Evolutionary conservation across 2,888 invertebrate genomes (phyloP).

Genomic region (Ormyrus thymus): DNA sequence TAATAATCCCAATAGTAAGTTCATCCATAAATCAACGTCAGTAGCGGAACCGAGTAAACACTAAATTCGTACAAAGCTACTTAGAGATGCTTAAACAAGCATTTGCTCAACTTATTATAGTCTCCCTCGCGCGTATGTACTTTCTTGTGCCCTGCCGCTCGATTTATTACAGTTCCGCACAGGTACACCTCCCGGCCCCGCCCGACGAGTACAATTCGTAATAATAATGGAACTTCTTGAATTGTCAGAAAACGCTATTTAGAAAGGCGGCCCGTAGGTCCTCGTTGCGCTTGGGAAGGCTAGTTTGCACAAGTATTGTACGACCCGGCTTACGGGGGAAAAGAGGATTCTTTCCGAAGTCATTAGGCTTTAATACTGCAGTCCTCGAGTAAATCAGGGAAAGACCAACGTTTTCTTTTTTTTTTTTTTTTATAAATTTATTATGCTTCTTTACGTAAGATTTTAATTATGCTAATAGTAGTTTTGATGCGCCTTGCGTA

Average conservation of each 20-base stretch:
- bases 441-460: background rate
- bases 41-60: constrained; percentile 41
- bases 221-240: constrained; percentile 43
- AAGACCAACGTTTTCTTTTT: background rate
- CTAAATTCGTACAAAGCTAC: constrained; percentile 46
- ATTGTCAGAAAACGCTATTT: constrained; percentile 38
- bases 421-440: constrained; percentile 1
- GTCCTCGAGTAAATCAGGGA: constrained; percentile 3
- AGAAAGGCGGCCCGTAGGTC: constrained; percentile 19
- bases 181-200: background rate
- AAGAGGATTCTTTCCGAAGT: background rate
- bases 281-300: constrained; percentile 39
- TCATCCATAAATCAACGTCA: constrained; percentile 39
- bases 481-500: background rate
- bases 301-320: constrained; percentile 45
- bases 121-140: constrained; percentile 15
- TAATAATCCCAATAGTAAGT: constrained; percentile 52
- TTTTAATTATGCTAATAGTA: no score
- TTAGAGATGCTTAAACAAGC: constrained; percentile 46
- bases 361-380: no score
- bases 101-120: constrained; percentile 41
- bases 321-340: background rate
- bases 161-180: background rate
- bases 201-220: constrained; percentile 26
- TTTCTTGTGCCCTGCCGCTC: constrained; percentile 1